Evolutionary conservation across 1,140 invertebrate genomes (phyloP).

Genomic region (Lineus longissimus): DNA sequence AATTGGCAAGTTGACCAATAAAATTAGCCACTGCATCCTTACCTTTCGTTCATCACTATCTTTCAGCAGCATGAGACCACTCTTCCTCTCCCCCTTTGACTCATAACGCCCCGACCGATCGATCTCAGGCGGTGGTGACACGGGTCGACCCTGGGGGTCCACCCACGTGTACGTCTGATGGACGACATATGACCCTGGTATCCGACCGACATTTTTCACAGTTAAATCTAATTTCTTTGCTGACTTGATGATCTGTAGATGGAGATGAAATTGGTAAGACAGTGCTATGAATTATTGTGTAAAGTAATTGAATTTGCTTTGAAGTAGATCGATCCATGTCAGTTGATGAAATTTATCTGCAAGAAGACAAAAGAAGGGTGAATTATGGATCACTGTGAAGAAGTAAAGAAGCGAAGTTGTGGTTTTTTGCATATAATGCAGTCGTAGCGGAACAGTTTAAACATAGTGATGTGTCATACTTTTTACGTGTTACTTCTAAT

Average conservation of each 20-base stretch:
- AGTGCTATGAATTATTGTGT: background rate
- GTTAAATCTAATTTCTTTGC: conserved; percentile 81
- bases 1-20: no score
- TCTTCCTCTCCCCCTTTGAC: conserved; percentile 20
- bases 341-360: background rate
- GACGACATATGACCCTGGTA: conserved; percentile 60
- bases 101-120: conserved; percentile 18
- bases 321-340: background rate
- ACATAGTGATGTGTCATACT: no score
- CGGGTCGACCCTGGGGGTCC: conserved; percentile 79
- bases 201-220: conserved; percentile 78
- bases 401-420: no score
- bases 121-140: conserved; percentile 74
- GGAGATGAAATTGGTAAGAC: conserved; percentile 4
- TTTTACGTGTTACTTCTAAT: no score
- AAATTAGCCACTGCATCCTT: no score
- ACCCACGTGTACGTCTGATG: conserved; percentile 84
- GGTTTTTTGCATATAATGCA: no score
- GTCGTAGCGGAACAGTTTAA: no score
- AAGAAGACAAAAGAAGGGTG: background rate
- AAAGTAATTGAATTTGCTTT: no score
- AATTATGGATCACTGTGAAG: no score
- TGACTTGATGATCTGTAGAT: conserved; percentile 82
- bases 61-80: conserved; percentile 36
- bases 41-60: conserved; percentile 45